Conservation (phyloP, 2,888 invertebrate species). For the Eucera pruinosa region DNA sequence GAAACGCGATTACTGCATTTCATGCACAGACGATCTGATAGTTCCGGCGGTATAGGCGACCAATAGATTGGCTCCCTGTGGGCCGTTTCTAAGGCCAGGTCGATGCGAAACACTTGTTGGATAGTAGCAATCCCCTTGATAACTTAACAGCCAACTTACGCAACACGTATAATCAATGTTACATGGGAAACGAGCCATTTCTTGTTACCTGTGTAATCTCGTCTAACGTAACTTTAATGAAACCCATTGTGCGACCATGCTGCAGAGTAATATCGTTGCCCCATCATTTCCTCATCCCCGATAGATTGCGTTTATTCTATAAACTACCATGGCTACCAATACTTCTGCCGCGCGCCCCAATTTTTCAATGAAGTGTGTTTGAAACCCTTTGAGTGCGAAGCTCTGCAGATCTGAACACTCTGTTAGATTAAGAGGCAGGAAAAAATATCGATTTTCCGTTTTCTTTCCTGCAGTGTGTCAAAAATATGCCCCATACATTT, state of each 20-base stretch:
- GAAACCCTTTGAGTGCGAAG: too few relatives aligned
- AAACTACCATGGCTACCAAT: too few relatives aligned
- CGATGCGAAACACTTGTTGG: constrained; percentile 81
- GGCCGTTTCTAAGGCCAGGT: constrained; percentile 67
- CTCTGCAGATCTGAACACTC: too few relatives aligned
- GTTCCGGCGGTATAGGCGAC: constrained; percentile 32
- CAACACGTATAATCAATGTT: constrained; percentile 36
- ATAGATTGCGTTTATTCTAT: neutral
- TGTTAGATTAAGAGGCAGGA: too few relatives aligned
- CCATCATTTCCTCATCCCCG: neutral
- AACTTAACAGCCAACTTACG: constrained; percentile 57
- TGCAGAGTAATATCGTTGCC: constrained; percentile 10
- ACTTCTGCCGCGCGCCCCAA: too few relatives aligned
- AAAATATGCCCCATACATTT: too few relatives aligned
- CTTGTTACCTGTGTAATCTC: constrained; percentile 17
- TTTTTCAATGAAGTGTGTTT: too few relatives aligned
- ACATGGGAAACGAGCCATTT: constrained; percentile 17
- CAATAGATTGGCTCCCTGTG: constrained; percentile 52
- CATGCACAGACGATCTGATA: constrained; percentile 26
- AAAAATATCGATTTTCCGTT: too few relatives aligned
- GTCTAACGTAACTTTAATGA: constrained; percentile 31
- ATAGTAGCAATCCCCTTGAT: constrained; percentile 71
- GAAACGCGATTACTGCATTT: constrained; percentile 48
- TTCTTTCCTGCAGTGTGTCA: too few relatives aligned
- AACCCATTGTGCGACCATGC: neutral